phyloP scores from a whole-genome alignment of 2,797 vertebrate genomes.

The Falco concolor region DNA sequence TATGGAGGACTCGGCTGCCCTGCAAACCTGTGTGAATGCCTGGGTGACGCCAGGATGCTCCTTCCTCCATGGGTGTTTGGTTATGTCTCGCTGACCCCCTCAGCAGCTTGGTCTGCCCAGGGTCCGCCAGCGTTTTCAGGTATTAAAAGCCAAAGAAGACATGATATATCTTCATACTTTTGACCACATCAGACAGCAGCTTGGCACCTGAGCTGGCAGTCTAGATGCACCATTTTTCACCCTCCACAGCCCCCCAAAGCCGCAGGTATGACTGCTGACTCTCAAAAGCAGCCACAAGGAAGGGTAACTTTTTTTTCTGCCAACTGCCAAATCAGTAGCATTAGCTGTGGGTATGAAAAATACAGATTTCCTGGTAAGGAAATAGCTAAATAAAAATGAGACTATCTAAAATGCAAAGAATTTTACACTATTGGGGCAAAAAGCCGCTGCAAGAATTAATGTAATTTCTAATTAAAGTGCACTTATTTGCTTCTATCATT shows the following conservation, averaged over 20 bases:
- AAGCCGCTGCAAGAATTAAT: neutral
- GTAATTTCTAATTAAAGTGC: neutral
- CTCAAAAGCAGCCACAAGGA: neutral
- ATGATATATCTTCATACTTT: neutral
- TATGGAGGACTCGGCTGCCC: neutral
- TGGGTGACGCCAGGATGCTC: neutral
- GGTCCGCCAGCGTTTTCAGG: neutral
- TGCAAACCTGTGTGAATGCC: neutral
- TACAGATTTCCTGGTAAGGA: neutral
- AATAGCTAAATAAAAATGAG: neutral
- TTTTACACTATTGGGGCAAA: neutral
- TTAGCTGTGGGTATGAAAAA: neutral
- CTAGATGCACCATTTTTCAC: neutral
- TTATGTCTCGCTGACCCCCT: neutral
- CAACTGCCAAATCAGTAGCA: neutral
- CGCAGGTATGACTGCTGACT: fast-evolving
- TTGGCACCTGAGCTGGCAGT: neutral
- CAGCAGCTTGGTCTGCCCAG: neutral
- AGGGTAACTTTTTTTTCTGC: fast-evolving
- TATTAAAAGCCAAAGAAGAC: neutral
- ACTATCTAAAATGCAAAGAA: neutral
- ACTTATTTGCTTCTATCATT: neutral
- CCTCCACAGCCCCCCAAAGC: neutral
- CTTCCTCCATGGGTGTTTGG: neutral
- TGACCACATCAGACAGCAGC: neutral